These are phyloP conservation scores for Stegastes partitus DNA, from an alignment of 2,113 vertebrate genomes.

Conservation along the genomic window DNA sequence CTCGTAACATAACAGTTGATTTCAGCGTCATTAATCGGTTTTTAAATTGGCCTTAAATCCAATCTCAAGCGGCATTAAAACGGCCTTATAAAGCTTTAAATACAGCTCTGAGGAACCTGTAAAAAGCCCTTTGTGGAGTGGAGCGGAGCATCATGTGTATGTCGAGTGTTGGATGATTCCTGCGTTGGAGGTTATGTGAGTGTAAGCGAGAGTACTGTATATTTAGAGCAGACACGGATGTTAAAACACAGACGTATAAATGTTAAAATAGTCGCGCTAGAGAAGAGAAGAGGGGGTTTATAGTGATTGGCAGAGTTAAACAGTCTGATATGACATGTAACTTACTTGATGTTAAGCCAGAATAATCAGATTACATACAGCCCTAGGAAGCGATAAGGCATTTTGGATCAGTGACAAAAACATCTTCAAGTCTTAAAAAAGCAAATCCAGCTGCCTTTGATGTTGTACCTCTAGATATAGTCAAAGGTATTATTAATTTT, in stretches of 20 bases:
- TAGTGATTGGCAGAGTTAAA: constrained; percentile 4
- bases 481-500: constrained; percentile 1
- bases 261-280: not conserved
- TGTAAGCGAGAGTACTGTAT: too few relatives aligned
- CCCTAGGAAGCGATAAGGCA: constrained; percentile 15
- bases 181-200: constrained; percentile 5
- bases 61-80: not conserved
- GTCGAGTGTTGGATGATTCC: not conserved
- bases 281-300: not conserved
- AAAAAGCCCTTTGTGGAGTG: not conserved
- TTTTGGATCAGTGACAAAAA: constrained; percentile 20
- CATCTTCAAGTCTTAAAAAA: constrained; percentile 16
- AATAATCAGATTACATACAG: constrained; percentile 51
- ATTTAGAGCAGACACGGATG: not conserved
- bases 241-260: not conserved
- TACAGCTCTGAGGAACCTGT: not conserved
- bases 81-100: not conserved
- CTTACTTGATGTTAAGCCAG: constrained; percentile 39
- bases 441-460: constrained; percentile 25
- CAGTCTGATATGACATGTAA: constrained; percentile 12
- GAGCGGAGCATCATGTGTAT: not conserved
- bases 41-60: constrained; percentile 1
- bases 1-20: not conserved
- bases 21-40: not conserved
- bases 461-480: constrained; percentile 9